Conservation (phyloP, 2,797 vertebrate species). For the Enteromius anoplus region DNA sequence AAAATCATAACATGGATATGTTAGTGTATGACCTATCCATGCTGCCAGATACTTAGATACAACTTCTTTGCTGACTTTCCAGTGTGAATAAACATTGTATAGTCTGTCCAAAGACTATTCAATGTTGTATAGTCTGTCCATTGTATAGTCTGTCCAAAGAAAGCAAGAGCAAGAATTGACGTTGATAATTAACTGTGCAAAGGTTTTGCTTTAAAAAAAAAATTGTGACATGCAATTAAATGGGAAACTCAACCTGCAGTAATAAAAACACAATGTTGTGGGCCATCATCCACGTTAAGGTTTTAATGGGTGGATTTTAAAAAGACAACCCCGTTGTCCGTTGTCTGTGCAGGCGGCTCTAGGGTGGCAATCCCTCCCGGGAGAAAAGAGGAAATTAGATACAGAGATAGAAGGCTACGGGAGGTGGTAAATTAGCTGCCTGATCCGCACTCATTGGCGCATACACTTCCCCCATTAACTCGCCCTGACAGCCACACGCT, state of each 20-base stretch:
- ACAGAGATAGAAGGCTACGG: conserved; percentile 89
- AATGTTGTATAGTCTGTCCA: too few species aligned
- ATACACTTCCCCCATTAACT: conserved; percentile 97
- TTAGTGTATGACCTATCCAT: background rate
- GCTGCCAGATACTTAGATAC: background rate
- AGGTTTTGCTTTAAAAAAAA: conserved; percentile 94
- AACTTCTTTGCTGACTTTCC: background rate
- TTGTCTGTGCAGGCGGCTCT: conserved; percentile 45
- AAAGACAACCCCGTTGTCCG: conserved; percentile 38
- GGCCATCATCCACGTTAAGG: background rate
- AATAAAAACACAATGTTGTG: conserved; percentile 78
- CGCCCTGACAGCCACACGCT: conserved; percentile 65
- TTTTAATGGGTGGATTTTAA: background rate
- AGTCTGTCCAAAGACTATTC: conserved; percentile 39
- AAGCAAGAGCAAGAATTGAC: conserved; percentile 84
- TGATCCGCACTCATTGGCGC: conserved; percentile 98
- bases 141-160: conserved; percentile 25
- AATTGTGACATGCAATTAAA: conserved; percentile 82
- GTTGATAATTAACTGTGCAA: conserved; percentile 93
- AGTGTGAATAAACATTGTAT: background rate
- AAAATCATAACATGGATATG: background rate
- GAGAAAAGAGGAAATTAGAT: conserved; percentile 94
- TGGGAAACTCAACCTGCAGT: conserved; percentile 93
- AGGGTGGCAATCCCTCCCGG: conserved; percentile 79
- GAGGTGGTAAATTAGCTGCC: conserved; percentile 99